These are phyloP conservation scores for Ailuropoda melanoleuca DNA, from an alignment of 2,113 vertebrate genomes.

Conservation along the genomic window DNA sequence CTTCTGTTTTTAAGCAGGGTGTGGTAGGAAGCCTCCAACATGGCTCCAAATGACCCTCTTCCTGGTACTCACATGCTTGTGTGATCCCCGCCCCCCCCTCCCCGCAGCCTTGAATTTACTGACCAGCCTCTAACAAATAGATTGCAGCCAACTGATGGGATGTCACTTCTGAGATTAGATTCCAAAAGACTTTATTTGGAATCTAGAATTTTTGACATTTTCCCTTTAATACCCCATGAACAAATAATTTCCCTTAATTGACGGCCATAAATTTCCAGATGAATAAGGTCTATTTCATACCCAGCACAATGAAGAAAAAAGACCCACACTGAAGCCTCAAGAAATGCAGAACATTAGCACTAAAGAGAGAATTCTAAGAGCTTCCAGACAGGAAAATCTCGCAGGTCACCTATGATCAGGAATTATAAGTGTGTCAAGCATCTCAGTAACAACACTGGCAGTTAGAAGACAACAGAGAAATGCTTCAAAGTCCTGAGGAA, in stretches of 20 bases:
- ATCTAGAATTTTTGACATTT: constrained; percentile 4
- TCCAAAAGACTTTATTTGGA: neutral
- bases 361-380: neutral
- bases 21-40: neutral
- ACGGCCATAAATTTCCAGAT: neutral
- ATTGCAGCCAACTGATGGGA: neutral
- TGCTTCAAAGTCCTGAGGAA: neutral
- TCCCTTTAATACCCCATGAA: neutral
- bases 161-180: neutral
- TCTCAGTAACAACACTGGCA: neutral
- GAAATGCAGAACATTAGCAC: neutral
- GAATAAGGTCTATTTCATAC: neutral
- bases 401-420: neutral
- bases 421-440: neutral
- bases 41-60: rapidly evolving
- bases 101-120: neutral
- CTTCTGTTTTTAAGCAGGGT: neutral
- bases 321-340: neutral
- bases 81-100: too few relatives aligned
- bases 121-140: neutral
- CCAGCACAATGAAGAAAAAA: neutral
- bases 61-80: neutral
- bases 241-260: neutral
- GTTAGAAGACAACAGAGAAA: neutral
- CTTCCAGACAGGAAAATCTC: neutral